Evolutionary conservation across 1,140 invertebrate species (phyloP).

Genomic region (Hypothenemus hampei): DNA sequence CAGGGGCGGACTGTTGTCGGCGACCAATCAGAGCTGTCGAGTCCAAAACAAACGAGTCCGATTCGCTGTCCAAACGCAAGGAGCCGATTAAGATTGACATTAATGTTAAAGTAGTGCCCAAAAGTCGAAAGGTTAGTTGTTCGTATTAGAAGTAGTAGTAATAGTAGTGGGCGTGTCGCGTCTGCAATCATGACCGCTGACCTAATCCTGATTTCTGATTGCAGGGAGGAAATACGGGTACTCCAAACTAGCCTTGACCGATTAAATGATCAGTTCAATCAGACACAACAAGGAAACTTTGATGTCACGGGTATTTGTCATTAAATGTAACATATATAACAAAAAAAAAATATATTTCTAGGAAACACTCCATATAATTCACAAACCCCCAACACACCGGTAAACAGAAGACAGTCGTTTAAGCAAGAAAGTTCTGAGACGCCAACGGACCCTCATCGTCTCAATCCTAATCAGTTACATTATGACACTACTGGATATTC

Average conservation of each 20-base stretch:
- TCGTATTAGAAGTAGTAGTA: neutral
- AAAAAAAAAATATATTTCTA: no score
- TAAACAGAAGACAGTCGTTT: no score
- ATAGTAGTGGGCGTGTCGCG: neutral
- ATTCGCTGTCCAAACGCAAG: slow-evolving; percentile 65
- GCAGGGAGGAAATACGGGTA: slow-evolving; percentile 53
- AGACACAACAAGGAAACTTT: no score
- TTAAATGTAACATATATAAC: no score
- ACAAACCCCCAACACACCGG: no score
- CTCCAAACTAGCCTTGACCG: slow-evolving; percentile 54
- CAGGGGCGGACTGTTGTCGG: slow-evolving; percentile 40
- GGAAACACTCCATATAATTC: no score
- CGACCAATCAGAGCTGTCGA: slow-evolving; percentile 28
- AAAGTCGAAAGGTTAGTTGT: slow-evolving; percentile 48
- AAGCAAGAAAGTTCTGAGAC: no score
- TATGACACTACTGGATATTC: no score
- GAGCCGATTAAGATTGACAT: slow-evolving; percentile 73
- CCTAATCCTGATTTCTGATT: slow-evolving; percentile 11
- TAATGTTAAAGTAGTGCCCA: slow-evolving; percentile 70
- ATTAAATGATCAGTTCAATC: slow-evolving; percentile 49
- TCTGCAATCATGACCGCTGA: neutral
- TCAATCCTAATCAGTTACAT: no score
- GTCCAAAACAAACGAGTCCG: slow-evolving; percentile 44
- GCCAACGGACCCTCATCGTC: no score
- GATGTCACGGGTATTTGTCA: no score